Percentiles rank a stretch among this genome's conserved stretches.
These are phyloP conservation scores for Anastrepha obliqua DNA, from an alignment of 1,140 invertebrate species.

Conservation along the genomic window DNA sequence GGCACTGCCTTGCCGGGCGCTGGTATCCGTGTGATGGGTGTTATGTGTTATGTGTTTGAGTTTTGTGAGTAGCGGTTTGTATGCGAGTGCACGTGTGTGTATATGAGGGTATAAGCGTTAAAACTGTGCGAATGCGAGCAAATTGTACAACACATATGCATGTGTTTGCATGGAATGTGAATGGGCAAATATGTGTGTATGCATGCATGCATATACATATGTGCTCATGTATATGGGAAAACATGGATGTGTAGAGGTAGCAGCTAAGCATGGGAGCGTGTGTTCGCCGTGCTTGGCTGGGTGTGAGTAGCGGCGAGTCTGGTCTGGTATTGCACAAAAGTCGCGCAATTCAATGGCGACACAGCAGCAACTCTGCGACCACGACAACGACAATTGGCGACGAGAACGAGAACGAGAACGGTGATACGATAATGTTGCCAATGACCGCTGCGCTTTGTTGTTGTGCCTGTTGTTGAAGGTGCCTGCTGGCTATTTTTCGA, in stretches of 20 bases:
- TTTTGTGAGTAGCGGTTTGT: not conserved
- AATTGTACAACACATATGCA: not conserved
- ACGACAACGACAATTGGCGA: slow-evolving; percentile 51
- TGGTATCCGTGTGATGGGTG: slow-evolving; percentile 10
- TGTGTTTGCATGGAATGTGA: not conserved
- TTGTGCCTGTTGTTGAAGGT: slow-evolving; percentile 17
- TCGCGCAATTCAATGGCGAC: slow-evolving; percentile 45
- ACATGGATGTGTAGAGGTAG: not conserved
- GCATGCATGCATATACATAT: not conserved
- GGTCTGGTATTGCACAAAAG: slow-evolving; percentile 48
- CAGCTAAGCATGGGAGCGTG: not conserved
- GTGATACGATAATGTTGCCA: slow-evolving; percentile 47
- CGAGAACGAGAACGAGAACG: slow-evolving; percentile 55
- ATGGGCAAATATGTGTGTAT: not conserved
- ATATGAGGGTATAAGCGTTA: slow-evolving; percentile 48
- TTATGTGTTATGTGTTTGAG: slow-evolving; percentile 53
- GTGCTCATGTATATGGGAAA: not conserved
- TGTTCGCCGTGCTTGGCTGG: not conserved
- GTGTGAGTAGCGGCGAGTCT: not conserved
- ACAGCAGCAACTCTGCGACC: slow-evolving; percentile 32
- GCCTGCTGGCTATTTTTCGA: slow-evolving; percentile 35
- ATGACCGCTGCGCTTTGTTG: not conserved
- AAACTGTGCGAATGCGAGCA: slow-evolving; percentile 54
- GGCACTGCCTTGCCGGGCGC: slow-evolving; percentile 12
- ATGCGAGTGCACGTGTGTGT: not conserved